These are phyloP conservation scores for Ceyx erithaca DNA, from an alignment of 2,797 vertebrate genomes.

Conservation along the genomic window DNA sequence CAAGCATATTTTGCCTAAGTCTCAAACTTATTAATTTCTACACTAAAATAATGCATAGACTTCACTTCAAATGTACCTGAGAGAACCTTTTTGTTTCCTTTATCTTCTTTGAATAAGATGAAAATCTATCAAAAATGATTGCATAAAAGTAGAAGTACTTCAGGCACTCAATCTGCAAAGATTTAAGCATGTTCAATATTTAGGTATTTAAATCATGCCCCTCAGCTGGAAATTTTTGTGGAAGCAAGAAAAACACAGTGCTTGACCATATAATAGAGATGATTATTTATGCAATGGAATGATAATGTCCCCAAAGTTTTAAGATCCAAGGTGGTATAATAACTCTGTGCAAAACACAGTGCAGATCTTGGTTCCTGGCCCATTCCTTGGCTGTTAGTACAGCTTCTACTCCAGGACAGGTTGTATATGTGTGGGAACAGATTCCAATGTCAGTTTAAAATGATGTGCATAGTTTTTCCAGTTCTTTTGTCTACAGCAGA, in stretches of 20 bases:
- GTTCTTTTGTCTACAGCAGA: background rate
- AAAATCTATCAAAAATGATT: background rate
- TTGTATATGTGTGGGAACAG: background rate
- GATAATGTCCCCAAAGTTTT: background rate
- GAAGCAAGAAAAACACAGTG: background rate
- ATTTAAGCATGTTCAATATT: background rate
- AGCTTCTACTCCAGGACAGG: background rate
- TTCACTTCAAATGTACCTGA: conserved; percentile 1
- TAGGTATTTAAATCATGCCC: background rate
- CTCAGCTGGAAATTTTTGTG: background rate
- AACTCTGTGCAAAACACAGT: background rate
- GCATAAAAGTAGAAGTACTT: background rate
- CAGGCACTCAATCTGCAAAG: background rate
- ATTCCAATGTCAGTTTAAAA: background rate
- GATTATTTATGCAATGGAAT: background rate
- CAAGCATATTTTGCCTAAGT: background rate
- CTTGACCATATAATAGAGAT: background rate
- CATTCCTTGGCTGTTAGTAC: background rate
- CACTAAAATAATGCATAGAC: background rate
- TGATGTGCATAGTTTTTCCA: background rate
- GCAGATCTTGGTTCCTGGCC: background rate
- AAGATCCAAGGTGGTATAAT: background rate
- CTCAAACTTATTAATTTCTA: background rate
- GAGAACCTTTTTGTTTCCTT: background rate
- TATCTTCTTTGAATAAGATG: background rate